Evolutionary conservation across 2,797 vertebrate genomes (phyloP).

Genomic region (Xyrichtys novacula): DNA sequence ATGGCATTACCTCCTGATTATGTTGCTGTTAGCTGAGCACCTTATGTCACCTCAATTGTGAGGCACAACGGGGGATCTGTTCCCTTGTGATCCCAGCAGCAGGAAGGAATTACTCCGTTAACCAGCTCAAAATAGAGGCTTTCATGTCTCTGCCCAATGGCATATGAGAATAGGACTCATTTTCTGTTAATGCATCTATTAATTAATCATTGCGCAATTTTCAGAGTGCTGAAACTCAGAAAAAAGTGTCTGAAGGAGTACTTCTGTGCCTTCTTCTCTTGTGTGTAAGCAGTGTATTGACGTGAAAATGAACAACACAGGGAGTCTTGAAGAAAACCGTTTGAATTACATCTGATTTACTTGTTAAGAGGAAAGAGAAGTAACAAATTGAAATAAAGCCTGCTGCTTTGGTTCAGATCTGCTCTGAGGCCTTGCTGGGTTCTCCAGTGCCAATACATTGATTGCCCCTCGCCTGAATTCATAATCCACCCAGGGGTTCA

Average conservation of each 20-base stretch:
- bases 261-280: slow-evolving; percentile 13
- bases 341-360: slow-evolving; percentile 73
- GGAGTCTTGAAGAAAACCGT: slow-evolving; percentile 49
- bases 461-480: slow-evolving; percentile 92
- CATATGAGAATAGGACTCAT: slow-evolving; percentile 33
- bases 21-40: slow-evolving; percentile 10
- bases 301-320: slow-evolving; percentile 49
- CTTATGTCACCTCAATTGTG: slow-evolving; percentile 38
- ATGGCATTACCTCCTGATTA: slow-evolving; percentile 9
- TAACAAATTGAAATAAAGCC: slow-evolving; percentile 77
- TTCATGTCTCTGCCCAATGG: slow-evolving; percentile 48
- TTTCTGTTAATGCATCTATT: slow-evolving; percentile 42
- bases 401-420: slow-evolving; percentile 89
- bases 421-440: slow-evolving; percentile 87
- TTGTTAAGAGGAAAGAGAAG: slow-evolving; percentile 48
- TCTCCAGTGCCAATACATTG: slow-evolving; percentile 90
- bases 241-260: slow-evolving; percentile 32
- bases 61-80: slow-evolving; percentile 53
- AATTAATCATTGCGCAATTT: slow-evolving; percentile 61
- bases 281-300: slow-evolving; percentile 40
- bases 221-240: slow-evolving; percentile 11
- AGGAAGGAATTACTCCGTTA: slow-evolving; percentile 55
- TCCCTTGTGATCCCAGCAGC: slow-evolving; percentile 64
- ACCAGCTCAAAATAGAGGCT: slow-evolving; percentile 65
- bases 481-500: slow-evolving; percentile 93